Conservation (phyloP, 2,113 vertebrate species). For the Nerophis ophidion region DNA sequence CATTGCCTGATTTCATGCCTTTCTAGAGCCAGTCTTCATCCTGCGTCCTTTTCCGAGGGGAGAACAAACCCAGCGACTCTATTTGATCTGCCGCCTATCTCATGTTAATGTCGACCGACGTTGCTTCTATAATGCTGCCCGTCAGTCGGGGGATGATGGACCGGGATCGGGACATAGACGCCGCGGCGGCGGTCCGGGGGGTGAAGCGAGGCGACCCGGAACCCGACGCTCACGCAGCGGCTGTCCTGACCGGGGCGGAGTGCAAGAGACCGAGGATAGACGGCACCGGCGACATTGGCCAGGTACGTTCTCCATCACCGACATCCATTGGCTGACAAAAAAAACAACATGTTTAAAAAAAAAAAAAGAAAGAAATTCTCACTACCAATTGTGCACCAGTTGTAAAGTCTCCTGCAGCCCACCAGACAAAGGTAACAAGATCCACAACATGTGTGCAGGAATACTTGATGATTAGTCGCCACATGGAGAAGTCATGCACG, state of each 20-base stretch:
- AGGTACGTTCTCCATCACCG: constrained; percentile 29
- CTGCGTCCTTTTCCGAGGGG: constrained; percentile 9
- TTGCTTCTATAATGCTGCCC: constrained; percentile 70
- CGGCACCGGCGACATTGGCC: constrained; percentile 64
- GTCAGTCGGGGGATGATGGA: constrained; percentile 73
- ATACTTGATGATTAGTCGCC: constrained; percentile 22
- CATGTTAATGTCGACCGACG: constrained; percentile 78
- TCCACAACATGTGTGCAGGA: constrained; percentile 2
- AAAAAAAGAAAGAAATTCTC: no score
- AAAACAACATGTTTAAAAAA: no score
- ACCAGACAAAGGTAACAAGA: no score
- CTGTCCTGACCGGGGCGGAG: constrained; percentile 63
- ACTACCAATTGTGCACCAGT: no score
- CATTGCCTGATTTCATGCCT: constrained; percentile 40
- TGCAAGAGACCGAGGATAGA: constrained; percentile 74
- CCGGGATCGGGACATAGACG: constrained; percentile 65
- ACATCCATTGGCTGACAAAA: no score
- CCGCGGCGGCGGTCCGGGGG: constrained; percentile 62
- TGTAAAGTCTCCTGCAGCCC: background rate
- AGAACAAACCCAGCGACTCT: constrained; percentile 5
- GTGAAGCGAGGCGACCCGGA: constrained; percentile 75
- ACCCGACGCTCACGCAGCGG: constrained; percentile 65
- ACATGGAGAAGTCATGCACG: constrained; percentile 36
- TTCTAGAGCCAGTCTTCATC: constrained; percentile 23
- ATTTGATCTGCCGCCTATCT: constrained; percentile 39